Percentiles rank a stretch among this genome's conserved stretches.
Evolutionary conservation across 2,113 vertebrate genomes (phyloP).

Genomic region (Aviceda subcristata): DNA sequence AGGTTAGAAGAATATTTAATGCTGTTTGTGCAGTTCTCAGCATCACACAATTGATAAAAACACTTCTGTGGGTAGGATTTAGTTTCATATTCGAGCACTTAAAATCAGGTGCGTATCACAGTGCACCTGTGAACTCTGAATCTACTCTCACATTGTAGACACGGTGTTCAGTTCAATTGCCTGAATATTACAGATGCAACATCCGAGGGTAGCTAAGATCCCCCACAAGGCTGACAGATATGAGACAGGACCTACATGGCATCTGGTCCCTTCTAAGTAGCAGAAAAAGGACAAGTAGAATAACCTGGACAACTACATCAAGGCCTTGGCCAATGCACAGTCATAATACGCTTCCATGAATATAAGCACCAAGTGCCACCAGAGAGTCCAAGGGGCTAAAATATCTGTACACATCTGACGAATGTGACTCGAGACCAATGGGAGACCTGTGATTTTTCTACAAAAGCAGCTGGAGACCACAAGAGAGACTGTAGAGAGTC

Average conservation of each 20-base stretch:
- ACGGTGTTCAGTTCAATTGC: background rate
- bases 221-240: background rate
- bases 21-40: background rate
- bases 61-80: background rate
- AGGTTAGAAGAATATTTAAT: background rate
- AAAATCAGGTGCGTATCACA: background rate
- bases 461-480: background rate
- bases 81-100: background rate
- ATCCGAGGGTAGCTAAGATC: background rate
- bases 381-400: background rate
- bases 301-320: background rate
- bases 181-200: background rate
- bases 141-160: background rate
- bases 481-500: background rate
- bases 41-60: background rate
- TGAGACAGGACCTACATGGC: background rate
- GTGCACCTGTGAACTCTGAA: background rate
- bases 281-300: background rate
- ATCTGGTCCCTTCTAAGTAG: background rate
- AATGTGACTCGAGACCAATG: background rate
- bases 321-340: background rate
- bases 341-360: background rate
- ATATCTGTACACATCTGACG: background rate
- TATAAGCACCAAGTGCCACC: background rate
- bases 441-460: background rate